Percentiles rank a stretch among this genome's conserved stretches.
Evolutionary conservation across 2,113 vertebrate genomes (phyloP).

Genomic region (Crotalus helleri): DNA sequence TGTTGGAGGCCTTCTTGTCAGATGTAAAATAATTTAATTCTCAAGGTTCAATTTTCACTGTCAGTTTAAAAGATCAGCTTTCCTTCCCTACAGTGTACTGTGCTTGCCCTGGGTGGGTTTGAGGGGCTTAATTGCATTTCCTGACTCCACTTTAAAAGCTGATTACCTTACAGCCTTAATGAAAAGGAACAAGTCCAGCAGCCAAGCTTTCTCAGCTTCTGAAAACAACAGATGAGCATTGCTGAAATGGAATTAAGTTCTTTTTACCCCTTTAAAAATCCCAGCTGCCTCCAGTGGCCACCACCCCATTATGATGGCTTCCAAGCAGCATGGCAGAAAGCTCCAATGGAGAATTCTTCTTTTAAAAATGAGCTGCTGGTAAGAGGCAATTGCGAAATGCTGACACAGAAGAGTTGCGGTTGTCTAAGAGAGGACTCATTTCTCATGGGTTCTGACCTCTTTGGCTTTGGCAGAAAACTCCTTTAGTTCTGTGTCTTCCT

Average conservation of each 20-base stretch:
- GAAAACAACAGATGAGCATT: neutral
- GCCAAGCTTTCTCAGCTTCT: neutral
- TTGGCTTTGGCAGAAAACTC: neutral
- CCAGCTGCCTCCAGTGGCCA: neutral
- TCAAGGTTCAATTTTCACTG: neutral
- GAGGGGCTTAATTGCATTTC: neutral
- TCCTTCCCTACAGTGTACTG: neutral
- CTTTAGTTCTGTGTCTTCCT: neutral
- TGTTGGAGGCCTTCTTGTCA: neutral
- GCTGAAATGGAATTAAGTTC: neutral
- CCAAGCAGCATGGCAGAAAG: neutral
- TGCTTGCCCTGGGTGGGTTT: neutral
- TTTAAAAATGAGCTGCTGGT: neutral
- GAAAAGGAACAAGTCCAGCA: neutral
- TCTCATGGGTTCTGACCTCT: conserved; percentile 10
- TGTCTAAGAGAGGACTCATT: conserved; percentile 14
- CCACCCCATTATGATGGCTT: neutral
- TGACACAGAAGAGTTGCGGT: neutral
- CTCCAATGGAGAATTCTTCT: neutral
- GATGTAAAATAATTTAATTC: neutral
- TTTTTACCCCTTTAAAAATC: neutral
- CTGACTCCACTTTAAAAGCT: neutral
- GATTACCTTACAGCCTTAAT: neutral
- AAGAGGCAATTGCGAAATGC: conserved; percentile 4
- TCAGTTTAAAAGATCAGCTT: neutral